Base-by-base conservation (phyloP, 2,113 vertebrate genomes). In the Pitta sordida region DNA sequence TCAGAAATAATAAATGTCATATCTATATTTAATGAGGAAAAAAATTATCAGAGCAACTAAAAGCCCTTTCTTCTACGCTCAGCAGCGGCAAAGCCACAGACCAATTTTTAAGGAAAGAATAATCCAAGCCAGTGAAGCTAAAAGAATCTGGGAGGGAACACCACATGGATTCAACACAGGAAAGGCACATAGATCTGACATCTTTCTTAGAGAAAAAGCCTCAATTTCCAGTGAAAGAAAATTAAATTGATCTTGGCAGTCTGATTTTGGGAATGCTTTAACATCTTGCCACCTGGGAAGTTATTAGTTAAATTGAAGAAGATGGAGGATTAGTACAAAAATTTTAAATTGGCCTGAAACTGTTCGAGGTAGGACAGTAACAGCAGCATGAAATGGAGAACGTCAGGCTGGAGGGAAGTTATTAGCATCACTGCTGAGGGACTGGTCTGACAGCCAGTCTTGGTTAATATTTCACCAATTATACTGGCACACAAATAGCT, bases 281-380 rank as follows among this genome's bases (percentile, higher is more conserved):
- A 83, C 9, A 0, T 37, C 5, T 1, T 49, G 37, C 88, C 91
- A 95, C 67, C 62, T 83, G 87, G 82, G 67, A 94, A 96, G 85
- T 83, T 90, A 90, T 76, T 90, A 91, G 82, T 90, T 93, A 94
- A 96, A 88, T 51, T 93, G 92, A 91, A 70, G 87, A 93, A 65
- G 82, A 94, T 83, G 13, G 51, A 43, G 23, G 63, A 88, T 91
- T 95, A 95, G 63, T 43, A 83, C 16, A 88, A 79, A 93, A 96
- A 80, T 19, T 58, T 73, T 77, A 90, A 94, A 83, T 77, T 95
- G 88, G 43, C 53, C 67, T 73, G 70, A 87, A 94, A 91, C 15
- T 68, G 87, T 78, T 53, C 53, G 24, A 90, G 67, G 41, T 79
- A 79, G 85, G 92, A 93, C 46, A 83, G 85, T 64, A 91, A 53